Evolutionary conservation across 2,797 vertebrate species (phyloP).

Genomic region (Helicolenus hilgendorfi): DNA sequence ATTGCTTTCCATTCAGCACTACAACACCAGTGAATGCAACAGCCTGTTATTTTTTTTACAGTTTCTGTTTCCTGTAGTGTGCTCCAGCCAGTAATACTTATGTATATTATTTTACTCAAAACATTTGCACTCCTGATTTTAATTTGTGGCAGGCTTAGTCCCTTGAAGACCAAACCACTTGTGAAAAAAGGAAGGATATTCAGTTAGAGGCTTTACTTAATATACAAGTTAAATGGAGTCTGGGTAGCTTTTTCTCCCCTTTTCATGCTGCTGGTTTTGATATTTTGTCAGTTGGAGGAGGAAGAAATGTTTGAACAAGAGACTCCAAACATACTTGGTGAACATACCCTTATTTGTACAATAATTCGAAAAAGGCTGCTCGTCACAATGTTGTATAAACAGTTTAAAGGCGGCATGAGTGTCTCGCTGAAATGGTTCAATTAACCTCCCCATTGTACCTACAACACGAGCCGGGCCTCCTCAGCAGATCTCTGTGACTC

Average conservation of each 20-base stretch:
- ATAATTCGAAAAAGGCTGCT: neutral
- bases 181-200: neutral
- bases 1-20: neutral
- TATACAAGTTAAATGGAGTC: neutral
- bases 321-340: neutral
- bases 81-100: neutral
- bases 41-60: neutral
- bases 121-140: neutral
- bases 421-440: neutral
- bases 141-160: neutral
- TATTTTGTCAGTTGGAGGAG: neutral
- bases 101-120: neutral
- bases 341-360: slow-evolving; percentile 21
- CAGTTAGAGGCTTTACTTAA: neutral
- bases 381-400: slow-evolving; percentile 1
- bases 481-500: slow-evolving; percentile 19
- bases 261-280: neutral
- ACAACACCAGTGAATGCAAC: neutral
- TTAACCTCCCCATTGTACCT: neutral
- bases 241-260: neutral
- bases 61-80: neutral
- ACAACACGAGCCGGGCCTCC: neutral
- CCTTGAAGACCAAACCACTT: neutral
- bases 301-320: neutral
- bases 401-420: slow-evolving; percentile 11